These are phyloP conservation scores for Ctenodactylus gundi DNA, from an alignment of 2,113 vertebrate species.

Conservation along the genomic window DNA sequence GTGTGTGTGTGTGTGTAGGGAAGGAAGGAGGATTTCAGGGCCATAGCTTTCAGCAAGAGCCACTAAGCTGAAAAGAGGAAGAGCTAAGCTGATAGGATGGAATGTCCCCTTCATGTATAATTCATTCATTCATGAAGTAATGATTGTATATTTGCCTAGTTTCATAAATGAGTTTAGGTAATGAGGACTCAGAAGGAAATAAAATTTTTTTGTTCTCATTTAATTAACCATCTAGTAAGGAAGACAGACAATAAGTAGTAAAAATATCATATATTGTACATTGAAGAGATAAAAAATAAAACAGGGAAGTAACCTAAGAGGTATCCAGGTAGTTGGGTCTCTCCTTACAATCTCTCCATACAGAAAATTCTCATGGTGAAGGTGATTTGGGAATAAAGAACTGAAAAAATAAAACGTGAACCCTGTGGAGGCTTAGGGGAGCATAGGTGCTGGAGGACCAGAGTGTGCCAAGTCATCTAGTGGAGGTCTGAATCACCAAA, in stretches of 20 bases:
- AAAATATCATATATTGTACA: neutral
- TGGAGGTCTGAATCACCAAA: no score
- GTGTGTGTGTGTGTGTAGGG: no score
- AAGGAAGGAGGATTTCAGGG: neutral
- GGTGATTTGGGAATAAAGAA: neutral
- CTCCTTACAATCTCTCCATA: neutral
- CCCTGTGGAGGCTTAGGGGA: neutral
- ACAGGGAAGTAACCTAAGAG: neutral
- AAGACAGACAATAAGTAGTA: neutral
- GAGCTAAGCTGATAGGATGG: neutral
- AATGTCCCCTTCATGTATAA: neutral
- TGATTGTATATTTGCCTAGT: neutral
- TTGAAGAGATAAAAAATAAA: neutral
- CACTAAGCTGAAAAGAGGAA: neutral
- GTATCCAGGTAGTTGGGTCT: neutral
- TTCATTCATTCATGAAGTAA: neutral
- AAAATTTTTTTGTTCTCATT: neutral
- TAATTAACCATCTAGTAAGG: neutral
- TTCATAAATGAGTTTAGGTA: neutral
- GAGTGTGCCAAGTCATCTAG: neutral
- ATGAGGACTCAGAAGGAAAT: neutral
- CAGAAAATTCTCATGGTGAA: neutral
- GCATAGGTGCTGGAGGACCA: neutral
- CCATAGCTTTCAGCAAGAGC: neutral
- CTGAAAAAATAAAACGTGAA: neutral